Percentiles rank a stretch among this genome's conserved stretches.
phyloP scores from a whole-genome alignment of 1,140 invertebrate species.

The Drosophila aff. region DNA sequence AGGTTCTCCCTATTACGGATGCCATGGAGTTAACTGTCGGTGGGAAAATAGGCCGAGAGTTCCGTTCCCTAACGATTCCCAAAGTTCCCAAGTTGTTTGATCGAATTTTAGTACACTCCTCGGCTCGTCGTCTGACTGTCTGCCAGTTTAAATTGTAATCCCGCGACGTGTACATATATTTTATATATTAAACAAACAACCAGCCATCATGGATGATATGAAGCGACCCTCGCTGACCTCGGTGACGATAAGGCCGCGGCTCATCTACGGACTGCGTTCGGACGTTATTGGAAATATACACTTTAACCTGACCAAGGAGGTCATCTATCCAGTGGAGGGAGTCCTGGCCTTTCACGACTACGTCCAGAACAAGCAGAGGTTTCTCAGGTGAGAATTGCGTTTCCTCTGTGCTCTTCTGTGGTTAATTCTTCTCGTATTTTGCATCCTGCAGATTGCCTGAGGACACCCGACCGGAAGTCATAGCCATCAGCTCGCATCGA shows the following conservation, averaged over 20 bases:
- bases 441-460: slow-evolving; percentile 59
- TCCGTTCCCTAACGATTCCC: slow-evolving; percentile 44
- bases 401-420: slow-evolving; percentile 36
- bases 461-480: slow-evolving; percentile 68
- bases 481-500: slow-evolving; percentile 74
- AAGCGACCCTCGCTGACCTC: slow-evolving; percentile 32
- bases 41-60: slow-evolving; percentile 15
- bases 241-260: slow-evolving; percentile 85
- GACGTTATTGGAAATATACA: slow-evolving; percentile 87
- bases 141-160: slow-evolving; percentile 39
- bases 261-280: slow-evolving; percentile 88
- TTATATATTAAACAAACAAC: slow-evolving; percentile 32
- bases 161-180: slow-evolving; percentile 35
- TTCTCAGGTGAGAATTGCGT: slow-evolving; percentile 66
- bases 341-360: slow-evolving; percentile 87
- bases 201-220: slow-evolving; percentile 51
- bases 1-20: slow-evolving; percentile 27
- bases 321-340: slow-evolving; percentile 88
- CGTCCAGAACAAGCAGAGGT: slow-evolving; percentile 85
- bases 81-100: slow-evolving; percentile 60
- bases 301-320: slow-evolving; percentile 87
- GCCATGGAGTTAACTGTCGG: slow-evolving; percentile 77
- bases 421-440: background rate
- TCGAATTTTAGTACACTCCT: slow-evolving; percentile 61
- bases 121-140: slow-evolving; percentile 17